Evolutionary conservation across 2,797 vertebrate species (phyloP).

Genomic region (Avahi laniger): DNA sequence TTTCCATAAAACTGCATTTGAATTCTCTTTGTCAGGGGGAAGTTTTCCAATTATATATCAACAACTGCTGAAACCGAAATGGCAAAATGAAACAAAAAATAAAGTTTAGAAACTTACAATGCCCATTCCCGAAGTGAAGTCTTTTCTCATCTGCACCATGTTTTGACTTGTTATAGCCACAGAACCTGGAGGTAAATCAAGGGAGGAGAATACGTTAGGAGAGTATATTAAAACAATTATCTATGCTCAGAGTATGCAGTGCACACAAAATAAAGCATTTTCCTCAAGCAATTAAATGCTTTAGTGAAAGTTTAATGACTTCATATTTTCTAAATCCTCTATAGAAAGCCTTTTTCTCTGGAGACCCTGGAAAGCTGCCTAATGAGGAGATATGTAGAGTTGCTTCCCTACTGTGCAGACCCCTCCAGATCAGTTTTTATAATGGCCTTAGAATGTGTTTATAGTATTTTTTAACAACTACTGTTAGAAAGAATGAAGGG

Average conservation of each 20-base stretch:
- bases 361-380: constrained; percentile 81
- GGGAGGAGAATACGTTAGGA: constrained; percentile 39
- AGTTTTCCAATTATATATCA: neutral
- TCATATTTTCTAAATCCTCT: constrained; percentile 79
- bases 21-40: neutral
- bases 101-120: constrained; percentile 90
- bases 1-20: neutral
- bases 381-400: constrained; percentile 83
- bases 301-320: constrained; percentile 84
- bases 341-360: constrained; percentile 76
- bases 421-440: constrained; percentile 83
- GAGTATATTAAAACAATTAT: constrained; percentile 57
- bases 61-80: neutral
- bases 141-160: constrained; percentile 95
- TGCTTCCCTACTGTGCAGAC: constrained; percentile 72
- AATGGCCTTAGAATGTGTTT: constrained; percentile 85
- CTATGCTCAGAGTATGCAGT: constrained; percentile 69
- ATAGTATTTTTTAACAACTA: constrained; percentile 84
- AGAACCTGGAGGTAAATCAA: constrained; percentile 90
- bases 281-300: constrained; percentile 80
- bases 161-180: constrained; percentile 96
- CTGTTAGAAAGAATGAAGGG: constrained; percentile 72
- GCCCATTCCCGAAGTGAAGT: constrained; percentile 97
- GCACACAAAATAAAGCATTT: constrained; percentile 70
- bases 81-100: neutral